phyloP scores from a whole-genome alignment of 2,797 vertebrate species.

The Caiman crocodilus region DNA sequence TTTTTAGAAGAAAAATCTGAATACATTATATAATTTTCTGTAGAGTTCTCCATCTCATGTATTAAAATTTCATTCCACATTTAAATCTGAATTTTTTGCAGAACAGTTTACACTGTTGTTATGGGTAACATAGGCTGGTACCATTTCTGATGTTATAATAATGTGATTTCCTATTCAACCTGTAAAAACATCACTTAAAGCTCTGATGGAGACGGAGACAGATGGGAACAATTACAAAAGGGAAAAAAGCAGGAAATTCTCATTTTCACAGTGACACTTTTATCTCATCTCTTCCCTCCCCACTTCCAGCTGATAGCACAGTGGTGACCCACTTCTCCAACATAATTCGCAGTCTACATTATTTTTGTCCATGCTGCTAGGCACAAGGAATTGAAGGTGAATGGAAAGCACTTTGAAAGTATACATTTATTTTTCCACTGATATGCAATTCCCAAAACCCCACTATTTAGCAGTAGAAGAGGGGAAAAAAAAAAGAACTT shows the following conservation, averaged over 20 bases:
- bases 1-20: constrained; percentile 70
- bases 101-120: constrained; percentile 59
- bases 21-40: constrained; percentile 66
- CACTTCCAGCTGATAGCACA: neutral
- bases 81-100: constrained; percentile 58
- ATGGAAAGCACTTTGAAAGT: neutral
- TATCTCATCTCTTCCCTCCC: constrained; percentile 33
- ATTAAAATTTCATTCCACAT: constrained; percentile 47
- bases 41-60: constrained; percentile 35
- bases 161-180: neutral
- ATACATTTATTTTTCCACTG: neutral
- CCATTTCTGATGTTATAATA: constrained; percentile 29
- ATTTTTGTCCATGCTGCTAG: neutral
- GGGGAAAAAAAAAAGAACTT: neutral
- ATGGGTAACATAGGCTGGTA: constrained; percentile 21
- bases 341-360: constrained; percentile 19
- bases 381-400: constrained; percentile 16
- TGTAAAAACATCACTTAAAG: constrained; percentile 19
- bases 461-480: neutral
- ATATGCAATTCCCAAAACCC: neutral
- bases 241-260: constrained; percentile 3
- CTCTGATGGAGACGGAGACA: neutral
- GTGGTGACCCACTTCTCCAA: neutral
- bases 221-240: neutral
- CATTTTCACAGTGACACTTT: constrained; percentile 41